A percentile compares a stretch with the other conserved stretches of the same genome.
Conservation (phyloP, 2,797 vertebrate genomes). For the Otus scops region DNA sequence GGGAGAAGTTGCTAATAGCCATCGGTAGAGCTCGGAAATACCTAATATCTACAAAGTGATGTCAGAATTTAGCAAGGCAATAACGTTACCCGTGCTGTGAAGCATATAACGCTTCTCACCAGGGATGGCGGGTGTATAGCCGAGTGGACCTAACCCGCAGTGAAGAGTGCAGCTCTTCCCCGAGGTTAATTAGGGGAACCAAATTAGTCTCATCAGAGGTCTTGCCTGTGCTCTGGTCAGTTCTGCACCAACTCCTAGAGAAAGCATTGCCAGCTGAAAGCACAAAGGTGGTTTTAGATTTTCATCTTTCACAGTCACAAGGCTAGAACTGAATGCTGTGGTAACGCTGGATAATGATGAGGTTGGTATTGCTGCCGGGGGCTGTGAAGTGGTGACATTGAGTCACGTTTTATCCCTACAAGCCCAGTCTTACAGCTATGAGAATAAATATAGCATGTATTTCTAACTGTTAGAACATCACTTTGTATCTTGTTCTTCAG, state of each 20-base stretch:
- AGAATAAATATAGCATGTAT: not conserved
- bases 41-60: rapidly evolving
- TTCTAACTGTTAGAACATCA: not conserved
- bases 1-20: too few species aligned
- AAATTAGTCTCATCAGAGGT: too few species aligned
- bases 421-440: rapidly evolving
- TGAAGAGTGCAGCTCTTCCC: not conserved
- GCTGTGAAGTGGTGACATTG: not conserved
- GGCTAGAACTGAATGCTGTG: rapidly evolving
- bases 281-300: rapidly evolving
- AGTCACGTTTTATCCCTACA: rapidly evolving
- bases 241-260: not conserved
- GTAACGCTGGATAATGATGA: rapidly evolving
- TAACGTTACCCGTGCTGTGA: rapidly evolving
- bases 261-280: not conserved
- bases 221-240: rapidly evolving
- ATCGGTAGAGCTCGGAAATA: rapidly evolving
- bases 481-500: not conserved
- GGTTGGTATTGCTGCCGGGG: rapidly evolving
- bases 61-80: rapidly evolving
- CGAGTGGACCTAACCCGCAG: rapidly evolving
- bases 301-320: rapidly evolving
- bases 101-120: rapidly evolving
- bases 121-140: too few species aligned
- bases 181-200: not conserved